phyloP scores from a whole-genome alignment of 2,797 vertebrate species.

The Phoebastria nigripes region DNA sequence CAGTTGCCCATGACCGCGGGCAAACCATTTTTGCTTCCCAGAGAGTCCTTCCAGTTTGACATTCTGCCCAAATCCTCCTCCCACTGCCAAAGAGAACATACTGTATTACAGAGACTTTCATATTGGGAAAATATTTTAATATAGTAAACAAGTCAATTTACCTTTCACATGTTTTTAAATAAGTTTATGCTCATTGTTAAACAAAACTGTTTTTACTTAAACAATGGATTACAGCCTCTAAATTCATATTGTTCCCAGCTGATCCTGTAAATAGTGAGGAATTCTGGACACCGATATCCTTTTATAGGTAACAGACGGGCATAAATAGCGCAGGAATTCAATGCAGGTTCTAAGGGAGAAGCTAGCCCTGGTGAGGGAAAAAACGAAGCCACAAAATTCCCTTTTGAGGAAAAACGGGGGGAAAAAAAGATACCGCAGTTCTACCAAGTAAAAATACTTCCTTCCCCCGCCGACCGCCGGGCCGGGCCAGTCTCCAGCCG shows the following conservation, averaged over 20 bases:
- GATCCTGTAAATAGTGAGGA: slow-evolving; percentile 28
- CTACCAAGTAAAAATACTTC: background rate
- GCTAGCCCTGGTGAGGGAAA: slow-evolving; percentile 1
- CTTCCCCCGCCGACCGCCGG: background rate
- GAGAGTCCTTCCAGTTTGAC: background rate
- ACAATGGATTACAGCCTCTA: slow-evolving; percentile 41
- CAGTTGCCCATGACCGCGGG: accelerated
- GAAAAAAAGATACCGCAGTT: background rate
- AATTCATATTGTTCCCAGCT: slow-evolving; percentile 11
- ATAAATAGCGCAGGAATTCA: background rate
- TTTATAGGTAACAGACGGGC: slow-evolving; percentile 19
- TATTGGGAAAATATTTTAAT: slow-evolving; percentile 69
- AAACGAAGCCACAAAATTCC: slow-evolving; percentile 23
- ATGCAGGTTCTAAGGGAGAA: slow-evolving; percentile 21
- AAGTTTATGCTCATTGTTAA: slow-evolving; percentile 47
- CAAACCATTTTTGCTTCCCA: background rate
- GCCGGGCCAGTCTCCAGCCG: background rate
- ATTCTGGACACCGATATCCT: slow-evolving; percentile 1
- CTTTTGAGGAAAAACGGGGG: background rate
- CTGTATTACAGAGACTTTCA: slow-evolving; percentile 42
- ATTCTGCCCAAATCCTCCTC: background rate
- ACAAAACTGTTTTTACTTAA: slow-evolving; percentile 35
- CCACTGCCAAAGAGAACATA: slow-evolving; percentile 19
- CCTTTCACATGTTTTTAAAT: slow-evolving; percentile 54
- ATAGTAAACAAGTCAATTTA: slow-evolving; percentile 60